Conservation (phyloP, 2,888 invertebrate species). For the Ernsta delagoae region DNA sequence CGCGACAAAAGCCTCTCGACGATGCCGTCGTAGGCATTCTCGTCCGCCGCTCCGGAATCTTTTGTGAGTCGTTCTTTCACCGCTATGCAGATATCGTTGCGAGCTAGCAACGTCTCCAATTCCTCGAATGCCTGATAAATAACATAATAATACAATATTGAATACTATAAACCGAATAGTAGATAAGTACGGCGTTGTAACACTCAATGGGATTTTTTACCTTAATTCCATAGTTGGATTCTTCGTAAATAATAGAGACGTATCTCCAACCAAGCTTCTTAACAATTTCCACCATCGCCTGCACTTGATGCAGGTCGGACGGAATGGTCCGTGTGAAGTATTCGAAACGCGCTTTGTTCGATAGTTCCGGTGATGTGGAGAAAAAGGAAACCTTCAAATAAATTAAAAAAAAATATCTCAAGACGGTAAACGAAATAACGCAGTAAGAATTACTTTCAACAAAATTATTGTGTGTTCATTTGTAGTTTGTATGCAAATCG, state of each 20-base stretch:
- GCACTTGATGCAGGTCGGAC: constrained; percentile 96
- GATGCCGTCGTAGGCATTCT: constrained; percentile 93
- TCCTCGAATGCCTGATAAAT: constrained; percentile 93
- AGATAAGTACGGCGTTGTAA: too few species aligned
- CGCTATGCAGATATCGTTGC: constrained; percentile 95
- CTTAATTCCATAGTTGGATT: constrained; percentile 98
- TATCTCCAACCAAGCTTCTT: constrained; percentile 95
- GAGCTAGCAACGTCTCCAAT: constrained; percentile 92
- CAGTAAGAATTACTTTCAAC: too few species aligned
- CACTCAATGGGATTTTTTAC: constrained; percentile 65
- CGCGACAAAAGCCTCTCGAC: constrained; percentile 92
- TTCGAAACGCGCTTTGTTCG: constrained; percentile 97
- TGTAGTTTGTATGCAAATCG: too few species aligned
- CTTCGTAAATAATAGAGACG: constrained; percentile 97
- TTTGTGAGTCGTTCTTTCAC: constrained; percentile 96
- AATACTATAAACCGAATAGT: too few species aligned
- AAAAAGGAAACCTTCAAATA: constrained; percentile 94
- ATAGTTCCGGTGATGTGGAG: constrained; percentile 96
- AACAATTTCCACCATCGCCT: constrained; percentile 97
- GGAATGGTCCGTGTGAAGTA: constrained; percentile 97
- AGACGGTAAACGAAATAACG: too few species aligned
- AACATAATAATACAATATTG: too few species aligned
- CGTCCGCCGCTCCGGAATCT: constrained; percentile 97
- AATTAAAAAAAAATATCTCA: too few species aligned
- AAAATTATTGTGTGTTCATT: too few species aligned